Conservation (phyloP, 2,113 vertebrate species). For the Dissostichus mawsoni region DNA sequence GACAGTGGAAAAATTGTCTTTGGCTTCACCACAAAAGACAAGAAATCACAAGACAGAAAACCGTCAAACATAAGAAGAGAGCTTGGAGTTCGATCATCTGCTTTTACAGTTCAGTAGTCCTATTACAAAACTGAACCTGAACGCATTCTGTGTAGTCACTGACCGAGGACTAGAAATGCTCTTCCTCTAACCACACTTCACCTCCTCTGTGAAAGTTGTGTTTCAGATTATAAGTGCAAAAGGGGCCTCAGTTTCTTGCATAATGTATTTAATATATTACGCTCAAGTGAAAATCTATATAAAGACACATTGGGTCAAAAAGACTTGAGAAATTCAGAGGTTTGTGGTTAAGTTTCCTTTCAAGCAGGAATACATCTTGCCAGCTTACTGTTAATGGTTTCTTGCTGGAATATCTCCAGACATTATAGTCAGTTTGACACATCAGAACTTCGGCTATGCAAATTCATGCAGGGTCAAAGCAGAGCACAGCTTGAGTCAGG, state of each 20-base stretch:
- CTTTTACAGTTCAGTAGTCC: no score
- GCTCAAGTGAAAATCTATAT: slow-evolving; percentile 15
- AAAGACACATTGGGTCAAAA: slow-evolving; percentile 1
- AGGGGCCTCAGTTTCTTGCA: neutral
- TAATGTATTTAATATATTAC: slow-evolving; percentile 13
- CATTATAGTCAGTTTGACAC: slow-evolving; percentile 22
- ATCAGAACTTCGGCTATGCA: neutral
- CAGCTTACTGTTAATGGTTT: neutral
- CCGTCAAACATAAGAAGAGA: no score
- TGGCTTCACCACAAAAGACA: no score
- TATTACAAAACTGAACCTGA: neutral
- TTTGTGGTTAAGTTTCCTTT: slow-evolving; percentile 14
- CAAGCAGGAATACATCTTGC: slow-evolving; percentile 2
- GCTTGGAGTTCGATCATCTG: no score
- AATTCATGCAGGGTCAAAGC: slow-evolving; percentile 13
- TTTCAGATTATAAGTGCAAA: slow-evolving; percentile 4
- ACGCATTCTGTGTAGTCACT: neutral
- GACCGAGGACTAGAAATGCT: neutral
- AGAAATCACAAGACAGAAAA: no score
- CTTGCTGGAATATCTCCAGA: slow-evolving; percentile 13
- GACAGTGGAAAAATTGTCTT: no score
- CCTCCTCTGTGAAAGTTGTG: neutral
- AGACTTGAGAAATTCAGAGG: neutral
- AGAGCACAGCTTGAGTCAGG: slow-evolving; percentile 17
- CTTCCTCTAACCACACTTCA: neutral